Conservation (phyloP, 2,113 vertebrate genomes). For the Eptesicus fuscus region DNA sequence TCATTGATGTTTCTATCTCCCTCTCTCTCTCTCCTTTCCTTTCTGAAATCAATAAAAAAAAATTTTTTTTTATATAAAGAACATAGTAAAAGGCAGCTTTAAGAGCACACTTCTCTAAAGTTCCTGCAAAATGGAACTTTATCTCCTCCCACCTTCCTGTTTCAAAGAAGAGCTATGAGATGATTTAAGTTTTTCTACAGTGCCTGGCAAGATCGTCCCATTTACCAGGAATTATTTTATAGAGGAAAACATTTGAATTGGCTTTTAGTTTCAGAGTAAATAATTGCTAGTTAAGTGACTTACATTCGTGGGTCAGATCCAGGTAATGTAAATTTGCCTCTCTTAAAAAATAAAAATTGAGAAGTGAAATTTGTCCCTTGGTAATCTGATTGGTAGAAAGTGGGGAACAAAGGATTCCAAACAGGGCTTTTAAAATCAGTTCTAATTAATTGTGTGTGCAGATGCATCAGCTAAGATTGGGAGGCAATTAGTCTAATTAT, state of each 20-base stretch:
- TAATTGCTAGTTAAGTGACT: constrained; percentile 59
- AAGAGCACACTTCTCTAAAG: neutral
- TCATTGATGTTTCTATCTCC: too few relatives aligned
- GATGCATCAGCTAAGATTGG: constrained; percentile 45
- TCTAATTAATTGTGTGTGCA: constrained; percentile 61
- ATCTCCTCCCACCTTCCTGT: neutral
- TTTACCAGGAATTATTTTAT: constrained; percentile 47
- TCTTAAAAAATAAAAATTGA: constrained; percentile 63
- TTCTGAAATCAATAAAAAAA: too few relatives aligned
- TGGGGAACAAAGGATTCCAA: constrained; percentile 59
- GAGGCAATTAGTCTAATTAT: constrained; percentile 57
- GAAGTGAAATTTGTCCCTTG: constrained; percentile 69
- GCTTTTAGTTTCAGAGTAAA: constrained; percentile 46
- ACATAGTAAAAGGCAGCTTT: neutral
- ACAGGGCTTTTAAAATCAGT: constrained; percentile 55
- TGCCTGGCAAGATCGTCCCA: neutral
- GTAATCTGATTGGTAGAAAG: constrained; percentile 57
- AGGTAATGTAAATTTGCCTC: constrained; percentile 48
- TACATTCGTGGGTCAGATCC: constrained; percentile 9
- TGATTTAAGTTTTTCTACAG: neutral
- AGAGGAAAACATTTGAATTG: constrained; percentile 30
- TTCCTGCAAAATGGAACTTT: neutral
- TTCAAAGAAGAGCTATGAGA: neutral
- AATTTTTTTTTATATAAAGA: neutral
- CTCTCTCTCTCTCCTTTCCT: too few relatives aligned